Percentiles rank a stretch among this genome's conserved stretches.
These are phyloP conservation scores for Graptemys geographica DNA, from an alignment of 2,797 vertebrate genomes.

Conservation along the genomic window DNA sequence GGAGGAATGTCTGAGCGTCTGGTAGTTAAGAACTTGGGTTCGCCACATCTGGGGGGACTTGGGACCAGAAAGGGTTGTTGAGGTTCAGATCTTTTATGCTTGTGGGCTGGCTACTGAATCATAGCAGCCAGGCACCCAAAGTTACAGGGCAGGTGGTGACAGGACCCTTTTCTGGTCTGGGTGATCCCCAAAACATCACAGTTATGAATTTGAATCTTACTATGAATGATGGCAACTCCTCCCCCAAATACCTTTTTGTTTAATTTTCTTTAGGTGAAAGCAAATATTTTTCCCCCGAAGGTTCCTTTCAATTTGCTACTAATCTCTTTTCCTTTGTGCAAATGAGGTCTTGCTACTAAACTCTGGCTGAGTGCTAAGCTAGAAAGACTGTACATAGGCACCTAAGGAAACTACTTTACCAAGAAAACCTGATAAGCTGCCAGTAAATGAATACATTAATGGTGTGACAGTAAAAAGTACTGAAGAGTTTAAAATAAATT, in stretches of 20 bases:
- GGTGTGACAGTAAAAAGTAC: conserved; percentile 84
- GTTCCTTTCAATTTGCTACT: background rate
- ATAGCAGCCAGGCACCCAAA: background rate
- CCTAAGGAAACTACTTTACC: conserved; percentile 45
- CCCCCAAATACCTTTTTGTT: background rate
- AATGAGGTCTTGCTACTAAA: background rate
- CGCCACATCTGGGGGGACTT: background rate
- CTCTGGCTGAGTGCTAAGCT: background rate
- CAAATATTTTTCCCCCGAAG: background rate
- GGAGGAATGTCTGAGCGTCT: background rate
- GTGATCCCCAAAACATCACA: background rate
- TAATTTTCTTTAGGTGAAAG: background rate
- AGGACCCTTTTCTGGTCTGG: background rate
- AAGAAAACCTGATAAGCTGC: conserved; percentile 65
- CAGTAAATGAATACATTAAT: conserved; percentile 80
- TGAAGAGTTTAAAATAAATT: conserved; percentile 86
- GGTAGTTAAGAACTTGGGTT: background rate
- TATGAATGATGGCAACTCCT: background rate
- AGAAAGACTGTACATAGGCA: conserved; percentile 11
- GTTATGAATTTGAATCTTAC: background rate
- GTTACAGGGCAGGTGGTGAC: background rate
- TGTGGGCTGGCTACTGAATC: background rate
- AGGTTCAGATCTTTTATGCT: background rate
- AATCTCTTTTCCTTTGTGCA: background rate
- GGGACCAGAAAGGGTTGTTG: background rate